A percentile compares a stretch with the other conserved stretches of the same genome.
Evolutionary conservation across 2,797 vertebrate species (phyloP).

Genomic region (Thamnophis elegans): DNA sequence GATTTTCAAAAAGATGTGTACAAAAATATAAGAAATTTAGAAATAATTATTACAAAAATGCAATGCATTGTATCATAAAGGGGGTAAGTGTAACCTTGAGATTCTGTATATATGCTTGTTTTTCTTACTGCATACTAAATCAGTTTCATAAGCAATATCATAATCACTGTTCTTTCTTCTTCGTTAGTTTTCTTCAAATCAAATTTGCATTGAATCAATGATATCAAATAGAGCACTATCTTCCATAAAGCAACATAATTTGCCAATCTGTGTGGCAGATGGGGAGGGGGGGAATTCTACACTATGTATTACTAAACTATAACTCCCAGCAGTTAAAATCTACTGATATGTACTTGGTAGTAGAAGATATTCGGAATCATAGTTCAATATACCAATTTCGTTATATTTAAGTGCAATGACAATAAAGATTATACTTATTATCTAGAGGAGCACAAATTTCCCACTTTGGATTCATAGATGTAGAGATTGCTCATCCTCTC

Average conservation of each 20-base stretch:
- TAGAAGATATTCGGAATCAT: background rate
- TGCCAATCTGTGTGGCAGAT: background rate
- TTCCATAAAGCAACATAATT: background rate
- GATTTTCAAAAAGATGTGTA: background rate
- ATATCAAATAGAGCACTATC: background rate
- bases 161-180: background rate
- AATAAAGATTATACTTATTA: background rate
- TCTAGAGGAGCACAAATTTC: background rate
- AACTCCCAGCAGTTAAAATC: background rate
- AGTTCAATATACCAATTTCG: background rate
- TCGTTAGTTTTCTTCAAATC: background rate
- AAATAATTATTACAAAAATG: background rate
- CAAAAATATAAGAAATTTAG: background rate
- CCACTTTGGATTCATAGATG: background rate
- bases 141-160: background rate
- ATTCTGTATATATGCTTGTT: background rate
- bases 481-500: background rate
- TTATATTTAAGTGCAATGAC: no score
- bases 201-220: background rate
- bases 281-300: background rate
- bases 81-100: no score
- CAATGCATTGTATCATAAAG: background rate
- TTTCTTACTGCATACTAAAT: background rate
- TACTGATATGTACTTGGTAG: background rate
- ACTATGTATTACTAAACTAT: background rate